Base-by-base conservation (phyloP, 2,113 vertebrate genomes). In the Piaya cayana region DNA sequence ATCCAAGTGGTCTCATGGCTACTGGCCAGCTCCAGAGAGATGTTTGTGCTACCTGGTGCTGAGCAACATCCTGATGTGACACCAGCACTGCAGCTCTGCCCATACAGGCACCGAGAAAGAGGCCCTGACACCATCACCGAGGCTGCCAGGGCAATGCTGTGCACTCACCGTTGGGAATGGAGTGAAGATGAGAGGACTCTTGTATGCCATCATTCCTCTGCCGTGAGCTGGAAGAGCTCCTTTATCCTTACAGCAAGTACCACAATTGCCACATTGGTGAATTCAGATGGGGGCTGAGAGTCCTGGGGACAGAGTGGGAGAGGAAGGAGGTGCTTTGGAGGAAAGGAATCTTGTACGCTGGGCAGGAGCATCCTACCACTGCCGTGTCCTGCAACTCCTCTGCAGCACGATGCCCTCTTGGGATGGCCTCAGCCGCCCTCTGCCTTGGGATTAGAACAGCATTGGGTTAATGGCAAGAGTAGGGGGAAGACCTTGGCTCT, bases 141-240 rank as follows among this genome's bases (percentile, higher is more conserved):
- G 49, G 60, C 45, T 74, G 36, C 25, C 45, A 36, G 60, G 55
- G 15, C 63, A 84, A 30, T 3, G 11, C 50, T 26, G 2, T 0
- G 1, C 27, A 5, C 17, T n/a, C 2, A 0, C 7, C 16, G 9
- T 0, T 45, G 65, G 70, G 42, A 74, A 30, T 3, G 22, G 37
- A 62, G 29, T 75, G 29, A 23, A 37, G 56, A 23, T 8, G 22
- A 64, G 20, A 55, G 47, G 29, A 20, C 5, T 14, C 6, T 7
- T 2, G 16, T 55, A 75, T 30, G 50, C 69, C 13, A 1, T 4
- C 11, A 15, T n/a, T 64, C 68, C n/a, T 59, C 43, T 70, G 39
- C 50, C 23, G 5, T 27, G 21, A 39, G 7, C 56, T 75, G 65
- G 20, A 34, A 93, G 11, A 90, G 6, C 58, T 85, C 47, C 34